Evolutionary conservation across 2,888 invertebrate genomes (phyloP).

Genomic region (Carterocephalus palaemon): DNA sequence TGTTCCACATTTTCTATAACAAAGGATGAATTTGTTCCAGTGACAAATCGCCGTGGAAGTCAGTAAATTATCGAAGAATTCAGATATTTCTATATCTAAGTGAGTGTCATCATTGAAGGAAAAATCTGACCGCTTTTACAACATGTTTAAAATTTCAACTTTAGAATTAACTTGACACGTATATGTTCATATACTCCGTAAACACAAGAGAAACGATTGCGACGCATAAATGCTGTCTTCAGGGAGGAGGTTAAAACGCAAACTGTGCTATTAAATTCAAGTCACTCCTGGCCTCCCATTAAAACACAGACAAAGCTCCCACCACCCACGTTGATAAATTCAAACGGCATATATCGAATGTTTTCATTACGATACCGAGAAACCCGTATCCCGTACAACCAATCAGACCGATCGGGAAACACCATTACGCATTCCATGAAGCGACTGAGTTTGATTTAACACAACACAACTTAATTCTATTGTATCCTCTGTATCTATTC

Average conservation of each 20-base stretch:
- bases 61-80: not conserved
- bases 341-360: slow-evolving; percentile 15
- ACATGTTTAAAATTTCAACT: too few relatives aligned
- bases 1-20: slow-evolving; percentile 13
- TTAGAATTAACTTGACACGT: too few relatives aligned
- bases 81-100: too few relatives aligned
- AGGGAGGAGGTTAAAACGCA: too few relatives aligned
- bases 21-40: slow-evolving; percentile 5
- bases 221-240: too few relatives aligned
- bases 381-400: slow-evolving; percentile 18
- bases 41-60: slow-evolving; percentile 5
- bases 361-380: slow-evolving; percentile 23
- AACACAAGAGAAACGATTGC: too few relatives aligned
- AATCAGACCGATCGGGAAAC: slow-evolving; percentile 19
- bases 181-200: too few relatives aligned
- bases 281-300: slow-evolving; percentile 12
- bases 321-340: slow-evolving; percentile 21
- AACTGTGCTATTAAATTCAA: slow-evolving; percentile 4
- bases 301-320: slow-evolving; percentile 13
- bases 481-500: slow-evolving; percentile 38
- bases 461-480: slow-evolving; percentile 43
- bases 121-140: too few relatives aligned
- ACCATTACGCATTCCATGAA: slow-evolving; percentile 35
- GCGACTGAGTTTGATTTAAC: slow-evolving; percentile 36
- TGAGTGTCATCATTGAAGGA: too few relatives aligned